Conservation (phyloP, 2,113 vertebrate species). For the Malurus cyaneus region DNA sequence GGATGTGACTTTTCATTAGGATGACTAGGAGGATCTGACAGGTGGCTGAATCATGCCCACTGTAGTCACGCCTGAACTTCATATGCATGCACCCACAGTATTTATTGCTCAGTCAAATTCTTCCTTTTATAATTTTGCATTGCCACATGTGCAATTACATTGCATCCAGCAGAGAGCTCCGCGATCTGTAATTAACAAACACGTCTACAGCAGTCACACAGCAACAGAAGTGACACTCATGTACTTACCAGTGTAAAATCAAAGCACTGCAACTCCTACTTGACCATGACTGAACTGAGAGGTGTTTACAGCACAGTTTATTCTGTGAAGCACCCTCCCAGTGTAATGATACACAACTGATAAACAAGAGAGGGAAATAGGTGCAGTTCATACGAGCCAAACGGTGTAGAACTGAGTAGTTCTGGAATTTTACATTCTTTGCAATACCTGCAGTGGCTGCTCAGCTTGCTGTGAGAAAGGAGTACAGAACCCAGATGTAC, state of each 20-base stretch:
- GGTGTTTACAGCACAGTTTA: constrained; percentile 5
- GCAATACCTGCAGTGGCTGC: neutral
- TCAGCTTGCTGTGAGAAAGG: neutral
- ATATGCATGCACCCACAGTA: neutral
- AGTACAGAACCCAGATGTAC: too few species aligned
- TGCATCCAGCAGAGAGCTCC: constrained; percentile 26
- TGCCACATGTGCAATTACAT: constrained; percentile 48
- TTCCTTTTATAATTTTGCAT: constrained; percentile 47
- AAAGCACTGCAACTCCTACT: neutral
- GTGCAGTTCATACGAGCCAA: neutral
- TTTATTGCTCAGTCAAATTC: constrained; percentile 41
- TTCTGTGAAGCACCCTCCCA: neutral
- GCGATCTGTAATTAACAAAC: constrained; percentile 64
- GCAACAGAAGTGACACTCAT: constrained; percentile 15
- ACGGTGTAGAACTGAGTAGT: fast-evolving
- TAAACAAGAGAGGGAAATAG: neutral
- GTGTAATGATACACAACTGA: neutral
- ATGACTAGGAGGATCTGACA: constrained; percentile 51
- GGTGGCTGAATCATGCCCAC: constrained; percentile 38
- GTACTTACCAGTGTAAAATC: neutral
- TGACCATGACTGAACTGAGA: neutral
- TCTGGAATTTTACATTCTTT: neutral
- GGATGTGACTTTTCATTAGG: constrained; percentile 49
- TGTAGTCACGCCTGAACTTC: constrained; percentile 7
- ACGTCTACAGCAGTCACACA: constrained; percentile 31